Conservation (phyloP, 2,888 invertebrate species). For the Hyposoter dolosus region DNA sequence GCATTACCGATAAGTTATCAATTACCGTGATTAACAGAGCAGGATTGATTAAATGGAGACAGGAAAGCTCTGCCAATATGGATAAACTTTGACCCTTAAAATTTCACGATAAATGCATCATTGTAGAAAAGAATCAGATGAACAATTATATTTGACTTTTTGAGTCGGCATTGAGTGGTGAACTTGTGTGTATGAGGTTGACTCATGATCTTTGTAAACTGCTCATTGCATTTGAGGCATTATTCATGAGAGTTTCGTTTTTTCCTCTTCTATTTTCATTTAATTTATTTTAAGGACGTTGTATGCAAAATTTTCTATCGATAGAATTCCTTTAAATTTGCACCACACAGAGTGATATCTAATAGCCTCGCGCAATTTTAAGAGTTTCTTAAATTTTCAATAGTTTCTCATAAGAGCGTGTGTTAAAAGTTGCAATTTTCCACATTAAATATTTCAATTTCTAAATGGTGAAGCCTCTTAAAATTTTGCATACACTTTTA, state of each 20-base stretch:
- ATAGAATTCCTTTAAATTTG: no score
- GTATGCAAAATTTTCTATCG: no score
- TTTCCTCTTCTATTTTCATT: background rate
- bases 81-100: background rate
- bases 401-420: no score
- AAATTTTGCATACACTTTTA: no score
- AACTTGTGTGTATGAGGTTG: background rate
- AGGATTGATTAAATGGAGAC: background rate
- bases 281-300: background rate
- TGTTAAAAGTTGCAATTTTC: no score
- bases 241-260: background rate
- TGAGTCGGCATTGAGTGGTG: background rate
- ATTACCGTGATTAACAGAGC: background rate
- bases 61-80: background rate
- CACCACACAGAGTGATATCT: no score
- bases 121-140: background rate
- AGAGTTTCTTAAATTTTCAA: no score
- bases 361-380: no score
- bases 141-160: background rate
- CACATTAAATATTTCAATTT: no score
- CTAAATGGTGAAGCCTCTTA: no score
- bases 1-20: background rate
- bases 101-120: background rate
- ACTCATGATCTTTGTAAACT: background rate
- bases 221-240: constrained; percentile 17